Conservation (phyloP, 2,888 invertebrate genomes). For the Anorthoa munda region DNA sequence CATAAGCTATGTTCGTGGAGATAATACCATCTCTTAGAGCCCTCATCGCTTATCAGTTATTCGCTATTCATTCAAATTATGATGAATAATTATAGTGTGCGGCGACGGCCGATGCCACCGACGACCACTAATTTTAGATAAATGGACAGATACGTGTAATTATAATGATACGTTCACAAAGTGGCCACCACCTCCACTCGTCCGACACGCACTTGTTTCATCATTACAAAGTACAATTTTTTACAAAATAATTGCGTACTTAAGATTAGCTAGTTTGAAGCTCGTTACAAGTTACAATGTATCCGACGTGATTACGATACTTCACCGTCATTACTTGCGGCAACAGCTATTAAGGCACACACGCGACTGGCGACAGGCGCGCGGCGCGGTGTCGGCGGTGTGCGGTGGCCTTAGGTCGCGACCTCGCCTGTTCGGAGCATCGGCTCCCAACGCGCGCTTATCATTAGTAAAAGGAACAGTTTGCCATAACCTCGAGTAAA, state of each 20-base stretch:
- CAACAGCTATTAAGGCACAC: conserved; percentile 25
- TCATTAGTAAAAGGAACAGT: conserved; percentile 26
- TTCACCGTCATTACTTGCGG: conserved; percentile 38
- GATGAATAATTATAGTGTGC: conserved; percentile 9
- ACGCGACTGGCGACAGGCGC: background rate
- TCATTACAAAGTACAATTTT: conserved; percentile 32
- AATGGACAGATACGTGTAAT: conserved; percentile 43
- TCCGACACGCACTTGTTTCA: conserved; percentile 37
- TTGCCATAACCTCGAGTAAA: conserved; percentile 53
- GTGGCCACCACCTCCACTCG: background rate
- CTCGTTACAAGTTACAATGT: conserved; percentile 47
- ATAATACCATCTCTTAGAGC: background rate
- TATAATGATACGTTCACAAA: conserved; percentile 34
- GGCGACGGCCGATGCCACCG: conserved; percentile 17
- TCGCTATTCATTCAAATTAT: conserved; percentile 15
- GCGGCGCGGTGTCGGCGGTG: background rate
- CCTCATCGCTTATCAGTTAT: background rate
- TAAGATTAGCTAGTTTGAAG: conserved; percentile 44
- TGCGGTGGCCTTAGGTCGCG: background rate
- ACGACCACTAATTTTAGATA: conserved; percentile 22
- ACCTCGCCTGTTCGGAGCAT: conserved; percentile 3
- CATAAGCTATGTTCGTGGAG: conserved; percentile 2
- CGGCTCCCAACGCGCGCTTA: conserved; percentile 14
- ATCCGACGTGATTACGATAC: conserved; percentile 29
- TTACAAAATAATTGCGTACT: conserved; percentile 52